Conservation (phyloP, 1,140 invertebrate genomes). For the Drosophila serrata region DNA sequence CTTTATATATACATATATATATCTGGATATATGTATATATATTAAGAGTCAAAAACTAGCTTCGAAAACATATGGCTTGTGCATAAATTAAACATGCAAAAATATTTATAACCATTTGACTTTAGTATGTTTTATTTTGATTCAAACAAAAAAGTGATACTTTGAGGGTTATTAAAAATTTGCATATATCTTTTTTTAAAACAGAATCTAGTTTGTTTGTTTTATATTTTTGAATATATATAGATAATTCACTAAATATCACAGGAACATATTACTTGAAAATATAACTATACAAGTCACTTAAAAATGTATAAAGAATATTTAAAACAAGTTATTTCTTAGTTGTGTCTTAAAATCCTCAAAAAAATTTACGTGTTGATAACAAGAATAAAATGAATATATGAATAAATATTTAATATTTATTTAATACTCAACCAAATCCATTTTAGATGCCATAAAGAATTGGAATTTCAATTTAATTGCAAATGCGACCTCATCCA, state of each 20-base stretch:
- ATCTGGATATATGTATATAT: slow-evolving; percentile 10
- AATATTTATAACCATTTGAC: background rate
- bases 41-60: slow-evolving; percentile 27
- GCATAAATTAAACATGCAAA: slow-evolving; percentile 45
- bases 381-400: background rate
- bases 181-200: background rate
- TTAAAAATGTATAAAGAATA: background rate
- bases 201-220: background rate
- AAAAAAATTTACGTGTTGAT: background rate
- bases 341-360: background rate
- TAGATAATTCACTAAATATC: too few species aligned
- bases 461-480: slow-evolving; percentile 24
- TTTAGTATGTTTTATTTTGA: slow-evolving; percentile 13
- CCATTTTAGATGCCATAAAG: background rate
- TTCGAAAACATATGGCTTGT: slow-evolving; percentile 12
- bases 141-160: background rate
- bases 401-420: background rate
- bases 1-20: background rate
- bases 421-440: background rate
- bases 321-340: background rate
- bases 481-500: slow-evolving; percentile 34
- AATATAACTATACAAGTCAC: background rate
- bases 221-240: background rate
- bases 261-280: background rate
- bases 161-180: background rate